These are phyloP conservation scores for Caranx ignobilis DNA, from an alignment of 2,113 vertebrate species.

Conservation along the genomic window DNA sequence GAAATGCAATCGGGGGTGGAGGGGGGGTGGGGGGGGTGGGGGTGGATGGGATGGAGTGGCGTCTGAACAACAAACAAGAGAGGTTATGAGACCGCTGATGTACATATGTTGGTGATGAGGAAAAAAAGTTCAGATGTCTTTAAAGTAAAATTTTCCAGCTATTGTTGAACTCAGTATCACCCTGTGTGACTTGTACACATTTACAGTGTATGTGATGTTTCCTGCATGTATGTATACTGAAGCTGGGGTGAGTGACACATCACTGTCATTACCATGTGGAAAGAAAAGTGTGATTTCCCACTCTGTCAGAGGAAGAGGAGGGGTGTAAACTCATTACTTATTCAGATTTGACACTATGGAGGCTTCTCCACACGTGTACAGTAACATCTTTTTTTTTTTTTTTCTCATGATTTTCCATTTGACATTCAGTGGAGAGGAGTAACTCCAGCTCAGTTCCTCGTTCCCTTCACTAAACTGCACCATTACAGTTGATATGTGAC, in stretches of 20 bases:
- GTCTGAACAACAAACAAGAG: constrained; percentile 52
- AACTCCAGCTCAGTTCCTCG: background rate
- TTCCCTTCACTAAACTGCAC: constrained; percentile 13
- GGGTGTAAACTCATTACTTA: constrained; percentile 38
- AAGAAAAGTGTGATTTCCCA: constrained; percentile 46
- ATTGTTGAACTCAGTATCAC: background rate
- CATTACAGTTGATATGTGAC: constrained; percentile 41
- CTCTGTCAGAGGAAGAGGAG: background rate
- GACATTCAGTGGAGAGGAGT: background rate
- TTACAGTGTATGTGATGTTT: background rate
- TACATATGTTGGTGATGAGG: constrained; percentile 54
- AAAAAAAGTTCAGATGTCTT: constrained; percentile 42
- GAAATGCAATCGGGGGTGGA: constrained; percentile 60
- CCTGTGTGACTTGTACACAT: background rate
- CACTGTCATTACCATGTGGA: constrained; percentile 10
- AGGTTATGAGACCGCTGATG: constrained; percentile 28
- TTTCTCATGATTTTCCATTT: background rate
- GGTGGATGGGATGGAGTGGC: constrained; percentile 28
- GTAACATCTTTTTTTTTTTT: background rate
- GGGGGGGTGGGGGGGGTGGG: background rate
- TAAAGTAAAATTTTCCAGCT: constrained; percentile 19
- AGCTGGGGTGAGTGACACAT: background rate
- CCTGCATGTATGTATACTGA: background rate
- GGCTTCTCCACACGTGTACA: background rate
- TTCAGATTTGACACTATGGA: constrained; percentile 34